phyloP scores from a whole-genome alignment of 2,888 invertebrate genomes.

The Pristionchus exspectatus region DNA sequence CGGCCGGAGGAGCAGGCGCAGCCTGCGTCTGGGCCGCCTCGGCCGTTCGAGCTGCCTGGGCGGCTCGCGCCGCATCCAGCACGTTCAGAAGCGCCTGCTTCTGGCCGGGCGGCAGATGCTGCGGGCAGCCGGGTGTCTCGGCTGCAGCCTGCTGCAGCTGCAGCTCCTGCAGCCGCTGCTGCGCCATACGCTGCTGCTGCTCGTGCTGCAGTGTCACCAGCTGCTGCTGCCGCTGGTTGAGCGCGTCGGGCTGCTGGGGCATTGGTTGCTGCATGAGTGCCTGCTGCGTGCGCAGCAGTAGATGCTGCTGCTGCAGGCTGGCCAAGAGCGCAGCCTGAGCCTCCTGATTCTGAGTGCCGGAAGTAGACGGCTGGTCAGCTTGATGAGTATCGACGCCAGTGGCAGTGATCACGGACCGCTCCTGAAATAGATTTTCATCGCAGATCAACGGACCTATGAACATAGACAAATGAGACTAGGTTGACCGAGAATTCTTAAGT shows the following conservation, averaged over 20 bases:
- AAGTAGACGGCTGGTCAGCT: not conserved
- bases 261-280: not conserved
- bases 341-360: not conserved
- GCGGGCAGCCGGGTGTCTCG: not conserved
- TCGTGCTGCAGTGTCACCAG: not conserved
- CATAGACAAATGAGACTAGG: no score
- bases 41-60: not conserved
- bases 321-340: no score
- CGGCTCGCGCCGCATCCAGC: not conserved
- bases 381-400: no score
- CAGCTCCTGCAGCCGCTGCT: not conserved
- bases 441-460: no score
- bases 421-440: not conserved
- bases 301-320: no score
- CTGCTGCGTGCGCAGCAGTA: no score
- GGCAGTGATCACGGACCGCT: not conserved
- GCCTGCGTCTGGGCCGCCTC: not conserved
- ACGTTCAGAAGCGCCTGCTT: constrained; percentile 19
- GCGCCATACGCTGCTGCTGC: not conserved
- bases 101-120: not conserved
- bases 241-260: not conserved
- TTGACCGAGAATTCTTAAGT: no score
- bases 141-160: not conserved
- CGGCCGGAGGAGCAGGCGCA: not conserved
- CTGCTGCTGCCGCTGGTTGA: not conserved